Base-by-base conservation (phyloP, 2,113 vertebrate species). In the Xyliphius kryptos region DNA sequence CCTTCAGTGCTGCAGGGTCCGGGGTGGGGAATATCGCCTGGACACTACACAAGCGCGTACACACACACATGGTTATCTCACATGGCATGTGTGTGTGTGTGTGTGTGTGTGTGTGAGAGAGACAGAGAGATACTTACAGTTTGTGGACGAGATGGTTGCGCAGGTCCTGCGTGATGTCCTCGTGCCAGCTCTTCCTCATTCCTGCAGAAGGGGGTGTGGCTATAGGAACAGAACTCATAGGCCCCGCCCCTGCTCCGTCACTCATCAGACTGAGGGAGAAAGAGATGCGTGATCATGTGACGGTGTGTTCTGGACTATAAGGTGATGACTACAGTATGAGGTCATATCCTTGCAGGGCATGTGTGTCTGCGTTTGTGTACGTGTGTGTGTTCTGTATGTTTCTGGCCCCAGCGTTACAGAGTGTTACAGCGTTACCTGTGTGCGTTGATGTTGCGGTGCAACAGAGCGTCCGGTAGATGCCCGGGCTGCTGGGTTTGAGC, bases 1-100 rank as follows among this genome's bases (percentile, higher is more conserved):
- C 95, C 84, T 97, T 98, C 76, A 98, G 82, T 37, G 95, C 95
- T 55, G 95, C 95, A 47, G 95, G 95, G 82, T 98, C 95, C 40
- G 93, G 95, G 68, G 95, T 97, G 49, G 95, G 95, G 80, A 98
- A 98, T 82, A 98, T 98, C 78, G 95, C 95, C 87, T 97, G 95
- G 69, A 98, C 95, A 47, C 95, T 98, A 4, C 7, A 5, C 26
- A 32, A 3, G 73, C 63, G 58, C 83, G 68, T 37, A 56, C 36
- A 78, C 46, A 70, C 36, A 73, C 47, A 77, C 36, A 58, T n/a
- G n/a, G n/a, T n/a, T n/a, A n/a, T n/a, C n/a, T n/a, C n/a, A n/a
- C n/a, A n/a, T n/a, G n/a, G 32, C 11, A 56, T 56, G 40, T 41
- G 40, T 41, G 13, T 3, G 19, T 21, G 52, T 17, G 21, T 46